A percentile compares a stretch with the other conserved stretches of the same genome.
phyloP scores from a whole-genome alignment of 2,888 invertebrate genomes.

The Drosophila neonasuta region DNA sequence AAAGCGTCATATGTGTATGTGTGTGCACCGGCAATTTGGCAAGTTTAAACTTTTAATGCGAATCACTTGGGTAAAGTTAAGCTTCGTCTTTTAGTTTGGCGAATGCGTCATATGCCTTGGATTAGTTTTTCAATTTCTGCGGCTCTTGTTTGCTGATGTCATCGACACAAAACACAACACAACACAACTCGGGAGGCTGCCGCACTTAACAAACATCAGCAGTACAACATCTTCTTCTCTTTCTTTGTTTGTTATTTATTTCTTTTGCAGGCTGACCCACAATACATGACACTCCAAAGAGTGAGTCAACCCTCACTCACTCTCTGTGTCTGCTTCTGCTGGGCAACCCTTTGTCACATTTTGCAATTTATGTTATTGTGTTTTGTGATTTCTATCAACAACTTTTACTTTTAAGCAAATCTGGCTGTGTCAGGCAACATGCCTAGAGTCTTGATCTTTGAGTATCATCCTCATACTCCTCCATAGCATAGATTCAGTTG shows the following conservation, averaged over 20 bases:
- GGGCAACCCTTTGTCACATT: conserved; percentile 72
- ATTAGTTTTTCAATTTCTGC: conserved; percentile 71
- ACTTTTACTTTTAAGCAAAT: conserved; percentile 74
- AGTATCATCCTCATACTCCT: background rate
- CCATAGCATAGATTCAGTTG: too few relatives aligned
- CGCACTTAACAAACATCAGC: conserved; percentile 31
- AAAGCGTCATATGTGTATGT: conserved; percentile 24
- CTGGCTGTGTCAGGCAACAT: conserved; percentile 24
- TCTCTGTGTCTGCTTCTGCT: too few relatives aligned
- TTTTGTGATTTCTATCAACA: conserved; percentile 75
- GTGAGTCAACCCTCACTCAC: background rate
- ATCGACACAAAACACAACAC: conserved; percentile 58
- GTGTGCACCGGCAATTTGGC: conserved; percentile 55
- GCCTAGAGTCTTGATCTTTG: conserved; percentile 8
- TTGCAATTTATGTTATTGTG: conserved; percentile 75
- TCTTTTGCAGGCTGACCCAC: conserved; percentile 58
- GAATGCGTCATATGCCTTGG: conserved; percentile 47
- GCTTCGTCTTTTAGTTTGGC: conserved; percentile 39
- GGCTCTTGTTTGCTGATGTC: conserved; percentile 75
- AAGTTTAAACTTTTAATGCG: conserved; percentile 73
- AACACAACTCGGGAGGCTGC: background rate
- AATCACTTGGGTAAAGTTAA: conserved; percentile 66
- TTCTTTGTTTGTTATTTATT: conserved; percentile 39
- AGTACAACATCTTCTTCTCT: conserved; percentile 5
- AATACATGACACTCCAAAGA: conserved; percentile 35